Conservation (phyloP, 1,140 invertebrate genomes). For the Trachymyrmex cornetzi region DNA sequence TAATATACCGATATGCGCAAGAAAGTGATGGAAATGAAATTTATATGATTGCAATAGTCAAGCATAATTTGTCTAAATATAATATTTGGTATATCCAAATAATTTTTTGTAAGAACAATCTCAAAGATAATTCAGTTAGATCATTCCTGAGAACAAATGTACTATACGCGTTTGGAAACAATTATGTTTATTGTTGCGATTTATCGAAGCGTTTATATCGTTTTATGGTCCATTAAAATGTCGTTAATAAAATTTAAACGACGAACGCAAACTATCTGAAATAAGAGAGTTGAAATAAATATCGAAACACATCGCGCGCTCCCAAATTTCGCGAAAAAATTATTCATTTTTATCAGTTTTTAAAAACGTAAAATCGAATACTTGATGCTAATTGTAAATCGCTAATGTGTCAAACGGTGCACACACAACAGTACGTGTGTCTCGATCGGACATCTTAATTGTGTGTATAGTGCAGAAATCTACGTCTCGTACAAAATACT, state of each 20-base stretch:
- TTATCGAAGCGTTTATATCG: slow-evolving; percentile 31
- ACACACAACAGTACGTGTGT: background rate
- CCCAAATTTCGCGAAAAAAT: slow-evolving; percentile 8
- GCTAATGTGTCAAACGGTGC: background rate
- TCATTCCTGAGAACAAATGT: slow-evolving; percentile 30
- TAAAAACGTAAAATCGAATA: background rate
- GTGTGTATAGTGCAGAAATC: background rate
- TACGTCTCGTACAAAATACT: slow-evolving; percentile 26
- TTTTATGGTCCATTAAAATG: slow-evolving; percentile 40
- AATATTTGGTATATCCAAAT: background rate
- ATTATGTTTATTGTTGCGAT: slow-evolving; percentile 24
- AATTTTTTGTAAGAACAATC: background rate
- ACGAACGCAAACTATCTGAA: slow-evolving; percentile 15
- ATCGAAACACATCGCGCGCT: background rate
- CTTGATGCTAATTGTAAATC: background rate
- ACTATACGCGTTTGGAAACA: background rate
- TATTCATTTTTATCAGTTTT: slow-evolving; percentile 14
- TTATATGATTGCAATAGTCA: background rate
- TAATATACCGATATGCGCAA: background rate
- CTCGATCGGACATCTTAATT: slow-evolving; percentile 4
- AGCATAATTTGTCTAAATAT: background rate
- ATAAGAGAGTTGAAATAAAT: slow-evolving; percentile 35
- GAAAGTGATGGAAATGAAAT: background rate
- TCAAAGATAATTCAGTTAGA: slow-evolving; percentile 14
- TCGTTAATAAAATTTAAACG: slow-evolving; percentile 47